Base-by-base conservation (phyloP, 2,888 invertebrate genomes). In the Tetragnatha montana region DNA sequence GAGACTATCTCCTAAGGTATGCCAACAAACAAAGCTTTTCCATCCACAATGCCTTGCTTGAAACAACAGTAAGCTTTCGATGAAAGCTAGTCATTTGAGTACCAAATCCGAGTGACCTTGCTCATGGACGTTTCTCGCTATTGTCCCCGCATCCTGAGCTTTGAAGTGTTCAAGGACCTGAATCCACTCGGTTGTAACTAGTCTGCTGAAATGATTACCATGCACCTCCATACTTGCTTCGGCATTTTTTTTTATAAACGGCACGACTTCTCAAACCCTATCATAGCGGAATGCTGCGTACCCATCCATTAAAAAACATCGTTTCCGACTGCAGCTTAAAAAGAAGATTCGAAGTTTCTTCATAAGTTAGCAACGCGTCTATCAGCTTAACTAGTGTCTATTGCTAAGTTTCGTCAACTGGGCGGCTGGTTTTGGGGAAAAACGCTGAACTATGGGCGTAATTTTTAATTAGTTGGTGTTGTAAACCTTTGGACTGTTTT, bases 131-230 rank as follows among this genome's bases (percentile, higher is more conserved):
- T 50, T 78, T 68, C 75, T n/a, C 49, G n/a, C 50, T 87, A 87
- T 87, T 87, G 87, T 87, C 21, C 68, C 35, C 75, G 35, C 83
- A 69, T 82, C 82, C 74, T 82, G 73, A 82, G 35, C 19, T 80
- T 81, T 50, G 49, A 50, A 49, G 69, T 74, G 74, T 81, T 87
- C 87, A 87, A 87, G 87, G 87, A 70, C 71, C 60, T 51, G 21
- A 10, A 19, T 22, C 22, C 86, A 86, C 78, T 78, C 79, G 71
- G 79, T 80, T 80, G 51, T 73, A 47, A 82, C 51, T 50, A 49
- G 73, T 19, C 50, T 73, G 76, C 47, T 71, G 50, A 76, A 50
- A 19, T 50, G 76, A 76, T 76, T 76, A 76, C 21, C 35, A 35
- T 74, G 8, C 35, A 35, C 21, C 74, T 76, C 50, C 76, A 47